Evolutionary conservation across 1,140 invertebrate species (phyloP), one percentile per base, ranked within the genome.

Genomic region (Drosophila tani): DNA sequence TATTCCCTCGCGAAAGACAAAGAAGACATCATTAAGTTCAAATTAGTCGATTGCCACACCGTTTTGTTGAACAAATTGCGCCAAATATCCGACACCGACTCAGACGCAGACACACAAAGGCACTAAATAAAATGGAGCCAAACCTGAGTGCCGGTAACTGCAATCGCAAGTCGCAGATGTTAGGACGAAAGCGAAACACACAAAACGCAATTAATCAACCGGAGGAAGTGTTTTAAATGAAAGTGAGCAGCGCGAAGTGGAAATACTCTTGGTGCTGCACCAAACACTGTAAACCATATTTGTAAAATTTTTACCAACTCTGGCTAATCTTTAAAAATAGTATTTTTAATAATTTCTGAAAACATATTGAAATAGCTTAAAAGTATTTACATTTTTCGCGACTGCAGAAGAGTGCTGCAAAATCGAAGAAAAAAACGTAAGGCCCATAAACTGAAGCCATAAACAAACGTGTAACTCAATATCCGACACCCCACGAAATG

Each of bases 11-110:
- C 79, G 79, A 85, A 78, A 86, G 82, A 83, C 71, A 88, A 88
- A 87, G 81, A 88, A 87, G 83, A 88, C 83, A 87, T 87, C 83
- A 87, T 88, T 87, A 83, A 82, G 83, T 79, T 82, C 67, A 47
- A 81, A 88, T 87, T 83, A 83, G 73, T 67, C 76, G 66, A 83
- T 87, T 87, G 80, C 83, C 84, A 81, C 84, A 87, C 51, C 45
- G 67, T 83, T 87, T 87, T 87, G 83, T 79, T 79, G 49, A 77
- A 80, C 80, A 71, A 87, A 86, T 82, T 83, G 75, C 75, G 66
- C 66, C 53, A 81, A 65, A 68, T 70, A 83, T 63, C 38, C 66
- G 62, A 65, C 56, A 55, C 29, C 17, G 29, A 14, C 29, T 35
- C 17, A 11, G 12, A 35, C 29, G 29, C n/a, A 38, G 35, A 57